Percentiles rank a stretch among this genome's conserved stretches.
Evolutionary conservation across 1,140 invertebrate species (phyloP).

Genomic region (Aphaenogaster rudis): DNA sequence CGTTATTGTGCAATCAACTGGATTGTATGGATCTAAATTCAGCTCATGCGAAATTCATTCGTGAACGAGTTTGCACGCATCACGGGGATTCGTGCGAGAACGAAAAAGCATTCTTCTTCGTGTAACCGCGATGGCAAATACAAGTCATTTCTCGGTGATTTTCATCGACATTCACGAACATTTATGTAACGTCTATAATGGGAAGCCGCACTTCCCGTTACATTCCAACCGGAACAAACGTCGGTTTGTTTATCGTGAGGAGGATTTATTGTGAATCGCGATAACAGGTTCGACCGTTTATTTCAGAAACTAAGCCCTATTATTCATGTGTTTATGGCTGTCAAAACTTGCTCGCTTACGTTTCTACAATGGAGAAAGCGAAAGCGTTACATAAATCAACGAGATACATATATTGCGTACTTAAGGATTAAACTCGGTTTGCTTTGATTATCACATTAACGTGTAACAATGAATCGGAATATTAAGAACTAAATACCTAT

Average conservation of each 20-base stretch:
- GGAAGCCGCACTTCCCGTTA: conserved; percentile 26
- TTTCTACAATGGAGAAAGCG: conserved; percentile 59
- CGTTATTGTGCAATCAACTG: conserved; percentile 62
- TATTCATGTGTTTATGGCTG: conserved; percentile 42
- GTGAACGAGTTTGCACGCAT: conserved; percentile 47
- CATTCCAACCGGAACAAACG: conserved; percentile 17
- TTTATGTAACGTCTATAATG: conserved; percentile 31
- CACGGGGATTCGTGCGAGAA: conserved; percentile 5
- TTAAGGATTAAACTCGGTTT: background rate
- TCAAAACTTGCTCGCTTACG: conserved; percentile 6
- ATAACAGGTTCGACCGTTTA: conserved; percentile 29
- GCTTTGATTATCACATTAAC: background rate
- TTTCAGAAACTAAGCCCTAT: conserved; percentile 26
- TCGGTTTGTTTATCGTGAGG: background rate
- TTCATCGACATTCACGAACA: conserved; percentile 48
- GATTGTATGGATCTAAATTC: conserved; percentile 46
- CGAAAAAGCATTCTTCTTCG: conserved; percentile 41
- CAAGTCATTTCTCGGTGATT: conserved; percentile 51
- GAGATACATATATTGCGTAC: conserved; percentile 35
- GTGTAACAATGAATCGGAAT: background rate
- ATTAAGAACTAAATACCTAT: background rate
- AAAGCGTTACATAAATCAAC: conserved; percentile 54
- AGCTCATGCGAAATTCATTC: conserved; percentile 39
- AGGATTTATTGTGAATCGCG: conserved; percentile 35
- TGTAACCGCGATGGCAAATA: conserved; percentile 9